These are phyloP conservation scores for Rhinatrema bivittatum DNA, from an alignment of 2,797 vertebrate species.

Conservation along the genomic window DNA sequence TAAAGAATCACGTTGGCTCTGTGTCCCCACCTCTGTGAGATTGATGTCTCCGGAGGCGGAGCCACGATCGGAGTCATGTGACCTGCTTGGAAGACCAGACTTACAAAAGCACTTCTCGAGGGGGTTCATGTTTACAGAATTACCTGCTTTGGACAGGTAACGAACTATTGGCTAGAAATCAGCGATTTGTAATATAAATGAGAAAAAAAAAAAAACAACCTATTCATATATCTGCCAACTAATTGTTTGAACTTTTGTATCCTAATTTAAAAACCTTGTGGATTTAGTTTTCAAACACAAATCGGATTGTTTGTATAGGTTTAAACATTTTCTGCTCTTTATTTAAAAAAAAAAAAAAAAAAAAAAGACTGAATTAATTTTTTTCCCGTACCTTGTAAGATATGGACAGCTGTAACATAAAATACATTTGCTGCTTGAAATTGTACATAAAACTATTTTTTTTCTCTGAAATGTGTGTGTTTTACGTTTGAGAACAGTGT, in stretches of 20 bases:
- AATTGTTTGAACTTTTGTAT: conserved; percentile 76
- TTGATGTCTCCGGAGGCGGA: too few species aligned
- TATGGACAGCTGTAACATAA: conserved; percentile 81
- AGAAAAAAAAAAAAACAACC: conserved; percentile 60
- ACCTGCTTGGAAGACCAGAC: conserved; percentile 44
- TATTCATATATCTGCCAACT: conserved; percentile 68
- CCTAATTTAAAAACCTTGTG: conserved; percentile 71
- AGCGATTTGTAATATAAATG: conserved; percentile 82
- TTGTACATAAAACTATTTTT: conserved; percentile 92
- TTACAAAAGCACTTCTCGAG: conserved; percentile 70
- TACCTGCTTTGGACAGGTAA: conserved; percentile 64
- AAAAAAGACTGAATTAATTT: conserved; percentile 83
- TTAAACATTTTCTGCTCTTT: conserved; percentile 80
- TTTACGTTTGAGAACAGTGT: conserved; percentile 88
- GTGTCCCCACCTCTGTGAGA: too few species aligned
- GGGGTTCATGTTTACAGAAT: conserved; percentile 74
- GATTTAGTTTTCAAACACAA: conserved; percentile 72
- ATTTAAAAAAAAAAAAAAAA: conserved; percentile 87
- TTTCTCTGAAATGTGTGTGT: conserved; percentile 85
- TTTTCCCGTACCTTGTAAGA: conserved; percentile 88
- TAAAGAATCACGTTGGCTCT: conserved; percentile 47
- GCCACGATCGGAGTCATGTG: too few species aligned
- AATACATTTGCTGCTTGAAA: conserved; percentile 77
- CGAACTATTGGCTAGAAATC: conserved; percentile 70
- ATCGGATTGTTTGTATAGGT: conserved; percentile 71